Base-by-base conservation (phyloP, 2,888 invertebrate genomes). In the Rhingia campestris region DNA sequence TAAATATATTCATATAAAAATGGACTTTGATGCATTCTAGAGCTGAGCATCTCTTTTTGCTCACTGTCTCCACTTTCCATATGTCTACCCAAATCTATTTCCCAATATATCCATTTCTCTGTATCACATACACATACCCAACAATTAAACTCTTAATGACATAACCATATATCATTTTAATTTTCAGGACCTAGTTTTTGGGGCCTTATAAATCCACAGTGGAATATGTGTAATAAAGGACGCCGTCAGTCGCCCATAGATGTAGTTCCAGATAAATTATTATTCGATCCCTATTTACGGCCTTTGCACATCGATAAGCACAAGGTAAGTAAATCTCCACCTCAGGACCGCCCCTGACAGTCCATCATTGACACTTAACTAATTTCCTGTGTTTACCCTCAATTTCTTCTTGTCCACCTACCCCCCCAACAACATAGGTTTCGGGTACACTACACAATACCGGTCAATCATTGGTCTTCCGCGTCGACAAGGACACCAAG, bases 181-280 rank as follows among this genome's bases (percentile, higher is more conserved):
- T 54, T 88, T 92, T 2, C 93, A 98, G 99, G 99, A 92, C 98
- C 99, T 59, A 96, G 97, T 74, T 99, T 98, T 93, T 99, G 99
- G 99, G 99, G 99, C 76, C 94, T 98, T 87, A 97, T 99, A 93
- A 99, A 99, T 93, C 97, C 98, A 10, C 98, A 98, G 91, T 99
- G 99, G 99, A 96, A 96, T 90, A 95, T 99, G 94, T 99, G 99
- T 93, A 97, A 96, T 92, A 97, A 97, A 92, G 99, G 99, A 54
- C 94, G 97, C 86, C 94, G 98, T 86, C 99, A 99, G 92, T 98
- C 98, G 86, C 99, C 99, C 3, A 97, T 99, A 90, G 97, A 99
- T 93, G 95, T 99, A 87, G 98, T 99, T 89, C 99, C 99, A 2
- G 95, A 96, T 88, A 96, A 97, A 91, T 93, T 99, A 86, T 94